Conservation (phyloP, 1,140 invertebrate species). For the Drosophila pectinifera region DNA sequence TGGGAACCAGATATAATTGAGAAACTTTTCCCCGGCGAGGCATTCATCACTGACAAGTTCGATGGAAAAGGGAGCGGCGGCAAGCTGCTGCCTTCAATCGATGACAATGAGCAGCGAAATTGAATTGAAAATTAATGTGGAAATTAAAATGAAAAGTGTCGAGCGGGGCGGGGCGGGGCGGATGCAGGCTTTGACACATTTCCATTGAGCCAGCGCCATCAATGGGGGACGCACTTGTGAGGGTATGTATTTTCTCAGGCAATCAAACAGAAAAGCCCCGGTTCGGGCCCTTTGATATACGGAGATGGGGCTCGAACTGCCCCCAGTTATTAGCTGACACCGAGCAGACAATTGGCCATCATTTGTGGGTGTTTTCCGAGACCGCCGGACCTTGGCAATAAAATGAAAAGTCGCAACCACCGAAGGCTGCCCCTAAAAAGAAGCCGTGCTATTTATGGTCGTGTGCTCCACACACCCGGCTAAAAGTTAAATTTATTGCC, state of each 20-base stretch:
- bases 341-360: conserved; percentile 45
- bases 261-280: conserved; percentile 23
- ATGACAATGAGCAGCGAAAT: conserved; percentile 58
- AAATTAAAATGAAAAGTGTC: conserved; percentile 55
- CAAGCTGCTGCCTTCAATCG: conserved; percentile 45
- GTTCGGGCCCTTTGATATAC: conserved; percentile 21
- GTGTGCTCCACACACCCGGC: conserved; percentile 14
- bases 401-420: conserved; percentile 60
- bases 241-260: conserved; percentile 8
- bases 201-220: conserved; percentile 34
- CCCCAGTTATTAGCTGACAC: conserved; percentile 46
- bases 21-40: conserved; percentile 29
- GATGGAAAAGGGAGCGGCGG: neutral
- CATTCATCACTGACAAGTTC: conserved; percentile 52
- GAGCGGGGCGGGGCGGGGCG: neutral
- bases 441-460: conserved; percentile 39
- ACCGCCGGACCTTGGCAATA: conserved; percentile 46
- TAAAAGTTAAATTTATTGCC: conserved; percentile 52
- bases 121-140: conserved; percentile 59
- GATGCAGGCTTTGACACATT: conserved; percentile 32
- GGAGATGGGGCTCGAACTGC: neutral
- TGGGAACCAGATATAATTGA: conserved; percentile 17
- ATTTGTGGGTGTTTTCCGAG: conserved; percentile 10
- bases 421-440: conserved; percentile 15
- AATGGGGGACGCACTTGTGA: conserved; percentile 21